Evolutionary conservation across 1,140 invertebrate genomes (phyloP).

Genomic region (Panulirus ornatus): DNA sequence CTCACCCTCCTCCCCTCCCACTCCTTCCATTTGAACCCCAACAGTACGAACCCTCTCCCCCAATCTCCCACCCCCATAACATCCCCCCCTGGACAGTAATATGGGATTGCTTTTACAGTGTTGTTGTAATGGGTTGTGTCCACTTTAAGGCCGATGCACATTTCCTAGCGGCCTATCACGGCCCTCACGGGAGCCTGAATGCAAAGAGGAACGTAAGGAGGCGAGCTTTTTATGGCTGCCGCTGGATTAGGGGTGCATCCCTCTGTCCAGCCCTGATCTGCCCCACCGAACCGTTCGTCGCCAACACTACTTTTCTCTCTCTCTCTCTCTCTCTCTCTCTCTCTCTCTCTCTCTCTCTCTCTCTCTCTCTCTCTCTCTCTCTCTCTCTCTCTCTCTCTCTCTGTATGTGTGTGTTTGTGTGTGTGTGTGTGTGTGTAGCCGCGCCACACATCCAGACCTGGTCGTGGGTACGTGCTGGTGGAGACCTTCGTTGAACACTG

Average conservation of each 20-base stretch:
- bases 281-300: not conserved
- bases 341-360: constrained; percentile 20
- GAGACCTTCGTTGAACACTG: no score
- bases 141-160: constrained; percentile 72
- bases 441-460: not conserved
- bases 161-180: constrained; percentile 68
- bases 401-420: no score
- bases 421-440: no score
- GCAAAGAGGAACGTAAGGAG: constrained; percentile 68
- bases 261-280: not conserved
- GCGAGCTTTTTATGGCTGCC: constrained; percentile 52
- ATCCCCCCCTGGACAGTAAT: constrained; percentile 54
- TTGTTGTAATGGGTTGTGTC: constrained; percentile 68
- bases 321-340: constrained; percentile 22
- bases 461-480: no score
- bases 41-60: not conserved
- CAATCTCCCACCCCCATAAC: not conserved
- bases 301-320: not conserved
- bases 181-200: constrained; percentile 43
- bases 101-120: constrained; percentile 70
- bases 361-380: not conserved
- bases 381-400: no score
- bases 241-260: constrained; percentile 59
- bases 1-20: not conserved
- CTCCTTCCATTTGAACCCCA: not conserved